Evolutionary conservation across 1,140 invertebrate species (phyloP), one percentile per base, ranked within the genome.

Genomic region (Trachymyrmex septentrionalis): DNA sequence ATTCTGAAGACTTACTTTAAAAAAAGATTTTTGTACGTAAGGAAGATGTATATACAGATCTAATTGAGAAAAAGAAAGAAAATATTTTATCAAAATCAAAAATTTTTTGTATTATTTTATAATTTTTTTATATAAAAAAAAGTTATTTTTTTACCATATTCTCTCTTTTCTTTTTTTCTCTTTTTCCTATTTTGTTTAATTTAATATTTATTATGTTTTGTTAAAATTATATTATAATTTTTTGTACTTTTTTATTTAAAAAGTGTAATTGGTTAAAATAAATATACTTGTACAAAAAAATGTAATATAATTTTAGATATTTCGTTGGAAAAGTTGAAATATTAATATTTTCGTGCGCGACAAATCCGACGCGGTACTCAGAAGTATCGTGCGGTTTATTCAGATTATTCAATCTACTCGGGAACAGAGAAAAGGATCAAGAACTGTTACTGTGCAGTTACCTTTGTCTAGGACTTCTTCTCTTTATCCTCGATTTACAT

Each of bases 321-420:
- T 69, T 48, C 4, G 27, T 61, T 63, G 10, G 14, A 73, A 73
- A 30, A 57, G 3, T 27, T 38, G 44, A 81, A 24, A 72, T 80
- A 61, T 75, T 75, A 75, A 84, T 75, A 84, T 63, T 84, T 73
- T 75, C 38, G 21, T 61, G 55, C 16, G 30, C 38, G 38, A 61
- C 38, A 73, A 84, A 84, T 73, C 69, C 38, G 27, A 84, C 27
- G 9, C 27, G 9, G 21, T 12, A 30, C 69, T 73, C 69, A 10
- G 30, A 77, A 10, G 12, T 76, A 76, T 76, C 55, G 38, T 24
- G 55, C 69, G 69, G 55, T 61, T 75, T 75, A 84, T 73, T 82
- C 67, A 82, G 80, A 73, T 73, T 84, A 84, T 84, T 84, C 38
- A 75, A 84, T 84, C 57, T 75, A 84, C 57, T 75, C 80, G 12